phyloP scores from a whole-genome alignment of 2,797 vertebrate genomes.

The Microhierax caerulescens region DNA sequence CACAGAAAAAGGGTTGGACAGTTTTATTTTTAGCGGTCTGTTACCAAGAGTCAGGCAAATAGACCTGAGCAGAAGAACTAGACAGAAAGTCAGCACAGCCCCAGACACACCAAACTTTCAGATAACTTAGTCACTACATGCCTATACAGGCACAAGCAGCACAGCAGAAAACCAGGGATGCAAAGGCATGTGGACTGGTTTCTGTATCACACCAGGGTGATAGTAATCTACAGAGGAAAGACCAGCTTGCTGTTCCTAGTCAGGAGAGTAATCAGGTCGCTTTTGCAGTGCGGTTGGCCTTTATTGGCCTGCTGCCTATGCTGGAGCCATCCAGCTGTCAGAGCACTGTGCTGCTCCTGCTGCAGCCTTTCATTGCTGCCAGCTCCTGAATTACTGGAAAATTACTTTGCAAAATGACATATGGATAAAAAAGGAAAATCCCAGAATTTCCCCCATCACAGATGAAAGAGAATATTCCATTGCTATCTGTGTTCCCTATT shows the following conservation, averaged over 20 bases:
- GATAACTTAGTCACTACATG: neutral
- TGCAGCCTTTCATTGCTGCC: neutral
- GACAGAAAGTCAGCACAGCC: neutral
- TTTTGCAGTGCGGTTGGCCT: neutral
- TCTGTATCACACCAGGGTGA: neutral
- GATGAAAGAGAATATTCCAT: constrained; percentile 18
- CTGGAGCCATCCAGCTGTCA: constrained; percentile 24
- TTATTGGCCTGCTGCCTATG: neutral
- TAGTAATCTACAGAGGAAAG: neutral
- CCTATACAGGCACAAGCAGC: neutral
- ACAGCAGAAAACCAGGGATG: neutral
- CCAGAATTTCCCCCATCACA: neutral
- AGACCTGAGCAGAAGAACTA: neutral
- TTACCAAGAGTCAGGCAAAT: neutral
- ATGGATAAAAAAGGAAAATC: neutral
- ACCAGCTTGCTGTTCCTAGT: neutral
- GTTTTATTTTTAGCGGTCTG: neutral
- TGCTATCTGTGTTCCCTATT: neutral
- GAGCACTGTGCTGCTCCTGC: neutral
- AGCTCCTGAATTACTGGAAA: constrained; percentile 36
- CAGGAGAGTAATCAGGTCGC: neutral
- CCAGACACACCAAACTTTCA: neutral
- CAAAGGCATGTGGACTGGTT: neutral
- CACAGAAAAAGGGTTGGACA: neutral
- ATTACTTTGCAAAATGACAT: neutral